Base-by-base conservation (phyloP, 2,113 vertebrate genomes). In the Tenrec ecaudatus region DNA sequence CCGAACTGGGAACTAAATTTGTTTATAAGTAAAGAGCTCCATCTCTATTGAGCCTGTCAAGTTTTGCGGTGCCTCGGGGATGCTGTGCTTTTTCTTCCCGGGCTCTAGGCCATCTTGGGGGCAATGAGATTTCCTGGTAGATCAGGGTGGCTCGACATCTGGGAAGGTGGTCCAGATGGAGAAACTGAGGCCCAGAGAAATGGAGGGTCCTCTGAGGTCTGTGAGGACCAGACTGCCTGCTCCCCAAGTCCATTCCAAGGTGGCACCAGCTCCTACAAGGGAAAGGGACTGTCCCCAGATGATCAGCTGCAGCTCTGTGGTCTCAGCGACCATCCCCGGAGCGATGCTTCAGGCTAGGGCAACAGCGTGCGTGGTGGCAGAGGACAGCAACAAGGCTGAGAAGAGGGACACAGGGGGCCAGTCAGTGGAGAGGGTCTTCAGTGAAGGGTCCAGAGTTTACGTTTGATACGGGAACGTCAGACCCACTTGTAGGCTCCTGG, bases 341-440 rank as follows among this genome's bases (percentile, higher is more conserved):
- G 1, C 12, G 71, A 9, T 16, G n/a, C 11, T 4, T 2, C 3
- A 25, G n/a, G 84, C 22, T 4, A 20, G 0, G 3, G 22, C 17
- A 64, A 25, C 3, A 29, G 57, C 11, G 0, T 22, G 1, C 3
- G n/a, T n/a, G 75, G 47, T 0, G 10, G 17, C 53, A 22, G 87
- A 33, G 17, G 36, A 58, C 20, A 57, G 36, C 3, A 8, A 0
- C 0, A 17, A 62, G 38, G 53, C 47, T n/a, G 31, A 5, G 8
- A 1, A 17, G 66, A 36, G 43, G 57, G 29, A 1, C 1, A 0
- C 0, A 16, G 3, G 27, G 40, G 62, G 2, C 36, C 20, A 0
- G 16, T 17, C 6, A 47, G 60, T 16, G 27, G 20, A 60, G 6
- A 10, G 6, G 17, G 33, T 27, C 58, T 86, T 86, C 64, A 60